phyloP scores from a whole-genome alignment of 2,888 invertebrate genomes.

The Taphrorychus bicolor region DNA sequence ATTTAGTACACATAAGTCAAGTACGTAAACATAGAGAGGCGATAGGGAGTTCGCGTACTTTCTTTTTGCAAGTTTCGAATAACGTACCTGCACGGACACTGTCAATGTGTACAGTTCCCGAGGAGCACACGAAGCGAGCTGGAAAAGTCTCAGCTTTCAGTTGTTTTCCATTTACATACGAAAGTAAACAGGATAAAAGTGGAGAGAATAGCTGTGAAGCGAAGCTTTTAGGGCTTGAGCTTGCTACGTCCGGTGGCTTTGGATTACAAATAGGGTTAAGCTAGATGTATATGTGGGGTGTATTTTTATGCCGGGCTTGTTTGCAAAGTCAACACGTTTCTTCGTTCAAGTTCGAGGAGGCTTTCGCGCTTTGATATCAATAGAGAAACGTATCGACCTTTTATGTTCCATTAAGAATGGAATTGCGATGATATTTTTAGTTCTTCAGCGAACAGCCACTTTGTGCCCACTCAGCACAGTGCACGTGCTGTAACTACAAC shows the following conservation, averaged over 20 bases:
- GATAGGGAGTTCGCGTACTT: no score
- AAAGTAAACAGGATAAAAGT: slow-evolving; percentile 34
- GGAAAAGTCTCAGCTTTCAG: slow-evolving; percentile 6
- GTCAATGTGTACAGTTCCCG: background rate
- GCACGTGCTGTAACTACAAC: no score
- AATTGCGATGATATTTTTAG: no score
- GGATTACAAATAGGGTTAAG: slow-evolving; percentile 38
- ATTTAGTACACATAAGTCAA: slow-evolving; percentile 35
- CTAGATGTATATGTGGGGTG: slow-evolving; percentile 34
- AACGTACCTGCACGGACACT: background rate
- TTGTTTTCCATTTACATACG: slow-evolving; percentile 37
- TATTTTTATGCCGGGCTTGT: slow-evolving; percentile 24
- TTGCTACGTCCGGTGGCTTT: slow-evolving; percentile 36
- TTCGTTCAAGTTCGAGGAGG: background rate
- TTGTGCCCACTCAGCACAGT: no score
- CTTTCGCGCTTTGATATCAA: background rate
- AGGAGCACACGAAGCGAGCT: background rate
- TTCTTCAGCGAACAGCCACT: no score
- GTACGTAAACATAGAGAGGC: slow-evolving; percentile 17
- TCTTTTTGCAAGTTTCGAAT: background rate
- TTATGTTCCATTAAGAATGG: background rate
- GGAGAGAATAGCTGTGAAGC: slow-evolving; percentile 24
- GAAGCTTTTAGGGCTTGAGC: slow-evolving; percentile 36
- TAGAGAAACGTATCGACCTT: background rate
- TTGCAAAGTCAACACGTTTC: slow-evolving; percentile 16